A percentile compares a stretch with the other conserved stretches of the same genome.
These are phyloP conservation scores for Macroramphosus scolopax DNA, from an alignment of 2,797 vertebrate genomes.

Conservation along the genomic window DNA sequence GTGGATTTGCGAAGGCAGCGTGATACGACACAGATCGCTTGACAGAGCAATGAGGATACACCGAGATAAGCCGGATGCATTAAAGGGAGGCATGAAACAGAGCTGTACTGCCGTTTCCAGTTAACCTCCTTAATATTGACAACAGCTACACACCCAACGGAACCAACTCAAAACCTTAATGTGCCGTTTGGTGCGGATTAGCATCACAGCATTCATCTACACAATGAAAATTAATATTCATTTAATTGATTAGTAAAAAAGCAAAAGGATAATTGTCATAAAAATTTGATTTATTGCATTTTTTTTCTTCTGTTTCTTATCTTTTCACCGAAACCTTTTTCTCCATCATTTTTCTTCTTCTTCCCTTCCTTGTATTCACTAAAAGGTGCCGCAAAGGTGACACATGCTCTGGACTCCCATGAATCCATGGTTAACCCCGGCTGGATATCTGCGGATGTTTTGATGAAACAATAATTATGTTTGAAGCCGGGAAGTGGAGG, in stretches of 20 bases:
- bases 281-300: too few relatives aligned
- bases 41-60: constrained; percentile 60
- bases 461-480: constrained; percentile 40
- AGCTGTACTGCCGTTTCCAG: constrained; percentile 58
- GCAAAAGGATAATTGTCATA: too few relatives aligned
- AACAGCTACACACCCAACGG: constrained; percentile 48
- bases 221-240: too few relatives aligned
- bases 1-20: constrained; percentile 56
- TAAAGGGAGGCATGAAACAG: constrained; percentile 56
- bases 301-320: too few relatives aligned
- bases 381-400: constrained; percentile 13
- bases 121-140: constrained; percentile 67
- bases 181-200: constrained; percentile 9
- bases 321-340: too few relatives aligned
- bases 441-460: constrained; percentile 47
- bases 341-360: too few relatives aligned
- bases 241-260: too few relatives aligned
- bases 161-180: constrained; percentile 37
- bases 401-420: constrained; percentile 2
- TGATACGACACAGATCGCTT: constrained; percentile 71
- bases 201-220: not conserved
- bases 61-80: constrained; percentile 62
- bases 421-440: constrained; percentile 27
- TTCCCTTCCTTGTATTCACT: constrained; percentile 2
- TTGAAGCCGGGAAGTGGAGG: constrained; percentile 29